Evolutionary conservation across 2,888 invertebrate genomes (phyloP).

Genomic region (Nymphalis urticae): DNA sequence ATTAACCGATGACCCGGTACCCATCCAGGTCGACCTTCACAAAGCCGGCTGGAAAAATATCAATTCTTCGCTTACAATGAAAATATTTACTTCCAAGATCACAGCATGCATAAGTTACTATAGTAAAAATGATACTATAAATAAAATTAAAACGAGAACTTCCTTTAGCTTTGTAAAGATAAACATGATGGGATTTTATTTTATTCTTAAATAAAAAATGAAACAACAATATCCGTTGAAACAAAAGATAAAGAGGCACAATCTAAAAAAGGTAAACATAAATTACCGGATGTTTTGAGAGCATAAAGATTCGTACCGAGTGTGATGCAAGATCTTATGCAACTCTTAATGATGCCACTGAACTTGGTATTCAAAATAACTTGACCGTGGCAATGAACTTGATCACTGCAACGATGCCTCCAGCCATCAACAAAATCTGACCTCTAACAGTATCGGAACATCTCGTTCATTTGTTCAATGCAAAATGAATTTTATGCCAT

Average conservation of each 20-base stretch:
- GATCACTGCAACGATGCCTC: constrained; percentile 21
- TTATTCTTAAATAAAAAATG: too few species aligned
- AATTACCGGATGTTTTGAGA: constrained; percentile 6
- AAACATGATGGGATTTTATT: too few species aligned
- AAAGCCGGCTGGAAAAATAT: too few species aligned
- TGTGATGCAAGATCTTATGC: constrained; percentile 37
- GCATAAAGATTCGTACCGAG: constrained; percentile 19
- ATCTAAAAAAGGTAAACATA: not conserved
- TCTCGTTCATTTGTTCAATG: not conserved
- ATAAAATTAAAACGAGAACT: too few species aligned
- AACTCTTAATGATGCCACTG: constrained; percentile 41
- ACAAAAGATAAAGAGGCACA: not conserved
- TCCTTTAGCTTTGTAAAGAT: too few species aligned
- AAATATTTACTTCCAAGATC: too few species aligned
- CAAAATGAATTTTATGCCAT: not conserved
- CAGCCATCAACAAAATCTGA: constrained; percentile 17
- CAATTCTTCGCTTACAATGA: too few species aligned
- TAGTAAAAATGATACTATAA: too few species aligned
- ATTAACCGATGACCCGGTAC: too few species aligned
- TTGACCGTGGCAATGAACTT: constrained; percentile 65
- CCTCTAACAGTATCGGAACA: constrained; percentile 11
- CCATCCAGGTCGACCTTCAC: too few species aligned
- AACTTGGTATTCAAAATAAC: constrained; percentile 47
- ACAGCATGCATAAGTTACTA: too few species aligned
- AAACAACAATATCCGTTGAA: not conserved